Evolutionary conservation across 2,888 invertebrate species (phyloP).

Genomic region (Epinotia nisella): DNA sequence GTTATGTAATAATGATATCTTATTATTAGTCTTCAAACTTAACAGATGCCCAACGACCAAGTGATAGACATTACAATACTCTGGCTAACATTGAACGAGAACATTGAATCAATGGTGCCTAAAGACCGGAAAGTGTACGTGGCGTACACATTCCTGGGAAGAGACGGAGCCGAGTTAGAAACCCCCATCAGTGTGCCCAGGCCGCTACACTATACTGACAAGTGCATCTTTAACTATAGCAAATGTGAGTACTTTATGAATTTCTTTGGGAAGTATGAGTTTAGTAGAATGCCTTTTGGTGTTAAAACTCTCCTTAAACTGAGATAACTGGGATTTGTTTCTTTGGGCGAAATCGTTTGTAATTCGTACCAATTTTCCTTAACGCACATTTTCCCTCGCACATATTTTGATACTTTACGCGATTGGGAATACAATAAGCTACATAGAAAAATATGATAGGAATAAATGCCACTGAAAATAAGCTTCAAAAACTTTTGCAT

Average conservation of each 20-base stretch:
- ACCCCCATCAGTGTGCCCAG: background rate
- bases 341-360: too few relatives aligned
- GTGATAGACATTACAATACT: background rate
- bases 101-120: background rate
- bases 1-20: too few relatives aligned
- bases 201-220: background rate
- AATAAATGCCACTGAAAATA: too few relatives aligned
- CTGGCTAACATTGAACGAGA: constrained; percentile 1
- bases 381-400: too few relatives aligned
- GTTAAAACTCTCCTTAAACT: too few relatives aligned
- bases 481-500: too few relatives aligned
- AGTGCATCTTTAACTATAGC: background rate
- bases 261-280: background rate
- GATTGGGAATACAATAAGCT: too few relatives aligned
- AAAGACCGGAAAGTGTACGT: background rate
- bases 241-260: background rate
- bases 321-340: too few relatives aligned
- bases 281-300: too few relatives aligned
- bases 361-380: too few relatives aligned
- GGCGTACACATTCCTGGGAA: background rate
- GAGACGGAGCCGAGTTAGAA: background rate
- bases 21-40: background rate
- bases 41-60: background rate
- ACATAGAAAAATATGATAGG: too few relatives aligned
- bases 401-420: too few relatives aligned